A percentile compares a stretch with the other conserved stretches of the same genome.
Conservation (phyloP, 2,888 invertebrate genomes). For the Agonopterix subpropinquella region DNA sequence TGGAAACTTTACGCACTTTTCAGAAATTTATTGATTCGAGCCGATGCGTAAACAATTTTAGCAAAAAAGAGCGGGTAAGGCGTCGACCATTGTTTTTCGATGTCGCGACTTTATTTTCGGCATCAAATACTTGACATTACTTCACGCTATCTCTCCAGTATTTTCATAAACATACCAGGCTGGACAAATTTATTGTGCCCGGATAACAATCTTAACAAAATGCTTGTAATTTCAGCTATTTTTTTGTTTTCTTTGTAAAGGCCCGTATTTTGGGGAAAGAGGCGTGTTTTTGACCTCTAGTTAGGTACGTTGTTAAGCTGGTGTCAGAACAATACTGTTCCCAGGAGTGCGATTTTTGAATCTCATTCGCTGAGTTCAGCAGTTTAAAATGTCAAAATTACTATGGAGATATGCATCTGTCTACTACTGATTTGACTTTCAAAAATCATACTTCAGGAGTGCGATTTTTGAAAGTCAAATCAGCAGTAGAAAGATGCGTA, state of each 20-base stretch:
- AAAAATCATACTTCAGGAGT: no score
- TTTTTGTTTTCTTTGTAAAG: neutral
- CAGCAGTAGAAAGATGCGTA: no score
- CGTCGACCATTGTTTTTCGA: conserved; percentile 12
- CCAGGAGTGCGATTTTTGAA: no score
- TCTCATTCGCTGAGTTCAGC: no score
- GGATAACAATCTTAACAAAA: conserved; percentile 51
- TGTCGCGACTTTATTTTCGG: conserved; percentile 11
- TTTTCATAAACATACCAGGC: conserved; percentile 51
- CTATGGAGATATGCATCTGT: no score
- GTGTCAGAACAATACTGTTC: no score
- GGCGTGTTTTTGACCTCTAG: neutral
- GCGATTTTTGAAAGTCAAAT: no score
- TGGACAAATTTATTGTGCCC: conserved; percentile 46
- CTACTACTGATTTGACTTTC: no score
- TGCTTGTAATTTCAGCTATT: conserved; percentile 52
- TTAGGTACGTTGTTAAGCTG: no score
- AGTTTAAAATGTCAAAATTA: no score
- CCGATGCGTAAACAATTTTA: neutral
- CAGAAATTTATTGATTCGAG: neutral
- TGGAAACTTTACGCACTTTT: no score
- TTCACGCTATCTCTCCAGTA: conserved; percentile 25
- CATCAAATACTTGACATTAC: conserved; percentile 27
- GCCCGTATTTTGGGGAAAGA: neutral
- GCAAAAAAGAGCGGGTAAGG: neutral